Base-by-base conservation (phyloP, 2,888 invertebrate species). In the Cabera pusaria region DNA sequence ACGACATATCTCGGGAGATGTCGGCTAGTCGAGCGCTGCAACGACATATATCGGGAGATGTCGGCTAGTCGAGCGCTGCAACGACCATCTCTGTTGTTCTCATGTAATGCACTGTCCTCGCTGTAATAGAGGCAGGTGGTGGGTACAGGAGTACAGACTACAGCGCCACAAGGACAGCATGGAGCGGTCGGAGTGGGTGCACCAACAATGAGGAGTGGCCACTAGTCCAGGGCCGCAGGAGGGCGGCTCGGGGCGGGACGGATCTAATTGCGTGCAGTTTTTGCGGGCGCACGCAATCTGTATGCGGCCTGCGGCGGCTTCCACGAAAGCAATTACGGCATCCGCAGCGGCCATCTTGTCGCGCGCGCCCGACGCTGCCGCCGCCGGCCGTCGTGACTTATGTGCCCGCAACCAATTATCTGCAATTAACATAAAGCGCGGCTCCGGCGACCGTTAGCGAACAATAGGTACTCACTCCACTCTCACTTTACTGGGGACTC, bases 311-410 rank as follows among this genome's bases (percentile, higher is more conserved):
- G 63, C 53, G 56, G 62, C 62, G 64, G 64, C 54, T 86, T 85
- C 86, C 78, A 72, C 79, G 86, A 85, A 86, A 59, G 72, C 79
- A 82, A 85, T 86, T 86, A 86, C 73, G 61, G 80, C 82, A 73
- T 76, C 82, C 81, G 80, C 67, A 64, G 76, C 81, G 73, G 85
- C 85, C 85, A 85, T 85, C 73, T 84, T 85, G 80, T 49, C n/a
- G 14, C 44, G 45, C 31, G 28, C 41, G 6, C 34, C 26, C 31
- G 29, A 29, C 32, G 26, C 39, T 36, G 22, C 33, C 37, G 45
- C 26, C 36, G 44, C 21, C 48, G 34, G 19, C 11, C 23, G 37
- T 55, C 47, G 69, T 64, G 68, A 64, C 69, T 64, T 39, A 41
- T 41, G 46, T 65, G 64, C 59, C 64, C 52, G 59, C 57, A 71